Base-by-base conservation (phyloP, 2,113 vertebrate species). In the Forbesichthys papilliferus region DNA sequence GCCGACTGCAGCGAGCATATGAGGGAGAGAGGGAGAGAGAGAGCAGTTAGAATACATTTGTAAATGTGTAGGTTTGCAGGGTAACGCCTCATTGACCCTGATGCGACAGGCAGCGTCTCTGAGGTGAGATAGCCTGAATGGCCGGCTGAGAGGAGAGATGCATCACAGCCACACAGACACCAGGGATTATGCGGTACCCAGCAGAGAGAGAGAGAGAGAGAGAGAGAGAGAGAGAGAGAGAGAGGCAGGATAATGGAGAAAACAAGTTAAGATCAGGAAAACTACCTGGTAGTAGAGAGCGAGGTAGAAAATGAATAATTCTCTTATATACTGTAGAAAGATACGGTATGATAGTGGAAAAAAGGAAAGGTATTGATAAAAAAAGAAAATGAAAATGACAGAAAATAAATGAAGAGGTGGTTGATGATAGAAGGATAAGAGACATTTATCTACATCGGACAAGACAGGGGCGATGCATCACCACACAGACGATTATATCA, bases 1-100 rank as follows among this genome's bases (percentile, higher is more conserved):
- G 95, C 73, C 80, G 97, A 98, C 97, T 98, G 83, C 57, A 61
- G 65, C 16, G 66, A 46, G 86, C 34, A 42, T 62, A 52, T 53
- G 20, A 55, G 48, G 42, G 11, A 53, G 59, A 81, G 76, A 77
- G 57, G 46, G 60, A 57, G 52, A 14, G 1, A 18, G 48, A 67
- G 18, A 34, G 59, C 18, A 73, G 68, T 83, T 80, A 87, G 42
- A 72, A 2, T 69, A 42, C 53, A 75, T 57, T 54, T 5, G 27
- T 48, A 64, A 64, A 74, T 81, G 27, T 36, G 58, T 84, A 53
- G 75, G 76, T 87, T 79, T 77, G 74, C 75, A 77, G 55, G 68
- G 61, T 54, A 74, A 75, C 5, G 55, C 46, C 81, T 83, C 81
- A 83, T 83, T 83, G 84, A 85, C 73, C 77, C 61, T 64, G 69